Evolutionary conservation across 2,888 invertebrate genomes (phyloP).

Genomic region (Hetaerina titia): DNA sequence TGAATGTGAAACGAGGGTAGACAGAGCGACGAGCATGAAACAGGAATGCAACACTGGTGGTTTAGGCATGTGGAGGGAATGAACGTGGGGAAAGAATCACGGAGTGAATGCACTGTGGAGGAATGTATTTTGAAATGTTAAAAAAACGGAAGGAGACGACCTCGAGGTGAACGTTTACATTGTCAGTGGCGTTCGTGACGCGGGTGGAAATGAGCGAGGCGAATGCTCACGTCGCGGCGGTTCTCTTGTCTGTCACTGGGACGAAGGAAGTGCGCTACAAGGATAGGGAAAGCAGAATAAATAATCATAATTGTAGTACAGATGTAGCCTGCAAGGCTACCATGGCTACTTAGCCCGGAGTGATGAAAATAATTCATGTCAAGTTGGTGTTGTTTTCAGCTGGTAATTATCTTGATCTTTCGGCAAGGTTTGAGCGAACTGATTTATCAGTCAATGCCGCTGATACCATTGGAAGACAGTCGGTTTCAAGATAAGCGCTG

Average conservation of each 20-base stretch:
- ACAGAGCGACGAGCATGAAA: background rate
- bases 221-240: too few species aligned
- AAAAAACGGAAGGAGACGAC: background rate
- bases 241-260: too few species aligned
- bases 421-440: background rate
- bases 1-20: background rate
- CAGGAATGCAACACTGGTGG: background rate
- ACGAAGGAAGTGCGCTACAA: background rate
- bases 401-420: background rate
- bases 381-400: background rate
- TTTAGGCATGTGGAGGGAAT: background rate
- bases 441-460: background rate
- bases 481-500: background rate
- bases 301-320: too few species aligned
- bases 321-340: background rate
- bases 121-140: background rate
- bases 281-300: background rate
- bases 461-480: background rate
- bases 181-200: background rate
- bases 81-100: background rate
- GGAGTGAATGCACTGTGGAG: background rate
- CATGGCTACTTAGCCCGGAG: too few species aligned
- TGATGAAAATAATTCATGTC: too few species aligned
- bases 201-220: background rate
- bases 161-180: background rate